phyloP scores from a whole-genome alignment of 2,888 invertebrate species.

The Pollenia amentaria region DNA sequence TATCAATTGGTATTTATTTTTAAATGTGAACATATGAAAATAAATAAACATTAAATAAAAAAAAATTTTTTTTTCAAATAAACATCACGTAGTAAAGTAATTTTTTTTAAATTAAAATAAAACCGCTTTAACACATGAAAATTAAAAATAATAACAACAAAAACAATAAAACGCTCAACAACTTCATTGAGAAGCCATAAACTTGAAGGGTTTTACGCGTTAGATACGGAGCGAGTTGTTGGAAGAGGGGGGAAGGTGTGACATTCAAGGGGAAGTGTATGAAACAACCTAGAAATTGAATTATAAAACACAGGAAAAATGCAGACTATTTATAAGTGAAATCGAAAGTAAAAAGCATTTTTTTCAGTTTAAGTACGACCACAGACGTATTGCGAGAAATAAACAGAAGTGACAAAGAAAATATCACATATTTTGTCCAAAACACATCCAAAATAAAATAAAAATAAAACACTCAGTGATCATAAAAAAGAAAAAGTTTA shows the following conservation, averaged over 20 bases:
- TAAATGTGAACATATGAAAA: constrained; percentile 2
- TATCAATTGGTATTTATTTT: constrained; percentile 22
- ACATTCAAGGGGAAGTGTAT: not conserved
- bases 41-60: constrained; percentile 49
- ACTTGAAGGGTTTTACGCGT: constrained; percentile 43
- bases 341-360: constrained; percentile 13
- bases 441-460: not conserved
- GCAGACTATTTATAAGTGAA: constrained; percentile 55
- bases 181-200: constrained; percentile 62
- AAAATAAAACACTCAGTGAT: no score
- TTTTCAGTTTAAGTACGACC: constrained; percentile 22
- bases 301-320: constrained; percentile 6
- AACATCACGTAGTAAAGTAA: constrained; percentile 66
- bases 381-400: constrained; percentile 16
- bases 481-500: no score
- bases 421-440: not conserved
- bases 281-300: constrained; percentile 2
- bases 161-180: constrained; percentile 47
- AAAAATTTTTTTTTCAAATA: constrained; percentile 13
- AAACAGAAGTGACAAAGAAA: not conserved
- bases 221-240: not conserved
- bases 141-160: constrained; percentile 7
- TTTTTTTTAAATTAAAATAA: constrained; percentile 49
- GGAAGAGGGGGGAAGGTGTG: not conserved
- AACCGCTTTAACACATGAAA: constrained; percentile 3